Evolutionary conservation across 92 coral and sea anemone genomes (phyloP), one percentile per base, ranked within the genome.

Genomic region (Pocillopora meandrina): DNA sequence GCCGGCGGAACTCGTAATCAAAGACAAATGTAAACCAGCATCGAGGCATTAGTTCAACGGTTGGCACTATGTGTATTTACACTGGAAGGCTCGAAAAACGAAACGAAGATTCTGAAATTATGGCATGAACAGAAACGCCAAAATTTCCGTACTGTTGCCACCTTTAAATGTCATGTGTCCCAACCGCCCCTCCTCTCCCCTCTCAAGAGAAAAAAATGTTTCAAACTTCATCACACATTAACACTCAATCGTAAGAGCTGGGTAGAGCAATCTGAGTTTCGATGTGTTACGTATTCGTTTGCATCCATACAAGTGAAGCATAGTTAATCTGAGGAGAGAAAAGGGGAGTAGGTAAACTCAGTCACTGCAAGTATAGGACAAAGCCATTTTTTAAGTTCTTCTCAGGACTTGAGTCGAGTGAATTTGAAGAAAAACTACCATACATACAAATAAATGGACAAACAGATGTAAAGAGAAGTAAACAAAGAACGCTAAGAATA

Each of bases 291-390:
- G 89, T 57, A 97, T 84, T 35, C 95, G 87, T 81, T 97, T 97
- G 75, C 99, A 97, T 56, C 98, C 99, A 73, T 97, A 97, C 71
- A 97, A 77, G 77, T 97, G 99, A 80, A 97, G 98, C 12, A 89
- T 85, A 58, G 90, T 88, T 12, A 96, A 79, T 81, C 98, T 96
- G 77, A 55, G n/a, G 56, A 56, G 52, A 70, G 75, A 80, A 17
- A 79, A 67, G 31, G 12, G 47, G 17, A 58, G 49, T 0, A 77
- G 18, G 34, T 19, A 20, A 42, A 42, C 52, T 42, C 6, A 42
- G 52, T 42, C 52, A 7, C 2, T 7, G 52, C 52, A 42, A 42
- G 52, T 42, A 7, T 42, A 42, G 52, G 8, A 42, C 52, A 7
- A 42, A 42, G 52, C 52, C 4, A 3, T 42, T 42, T 7, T 42